phyloP scores from a whole-genome alignment of 1,140 invertebrate genomes.

The Delia radicum region DNA sequence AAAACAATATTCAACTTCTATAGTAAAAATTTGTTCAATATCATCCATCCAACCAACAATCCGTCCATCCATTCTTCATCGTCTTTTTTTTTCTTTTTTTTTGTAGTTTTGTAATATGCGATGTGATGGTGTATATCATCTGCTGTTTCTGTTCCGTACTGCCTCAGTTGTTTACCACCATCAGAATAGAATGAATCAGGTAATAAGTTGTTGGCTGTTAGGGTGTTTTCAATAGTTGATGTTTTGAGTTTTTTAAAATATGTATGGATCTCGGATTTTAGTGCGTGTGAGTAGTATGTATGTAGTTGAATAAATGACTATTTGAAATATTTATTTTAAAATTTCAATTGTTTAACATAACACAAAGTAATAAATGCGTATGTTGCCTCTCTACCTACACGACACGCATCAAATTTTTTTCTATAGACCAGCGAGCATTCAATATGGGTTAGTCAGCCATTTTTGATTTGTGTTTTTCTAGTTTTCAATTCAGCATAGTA shows the following conservation, averaged over 20 bases:
- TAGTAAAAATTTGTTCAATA: background rate
- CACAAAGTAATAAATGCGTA: background rate
- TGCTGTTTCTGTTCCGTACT: background rate
- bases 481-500: slow-evolving; percentile 1
- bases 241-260: too few relatives aligned
- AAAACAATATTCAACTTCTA: background rate
- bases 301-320: background rate
- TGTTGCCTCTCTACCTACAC: background rate
- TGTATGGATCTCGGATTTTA: too few relatives aligned
- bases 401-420: background rate
- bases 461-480: slow-evolving; percentile 10
- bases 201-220: background rate
- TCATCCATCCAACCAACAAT: background rate
- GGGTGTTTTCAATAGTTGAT: background rate
- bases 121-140: background rate
- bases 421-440: background rate
- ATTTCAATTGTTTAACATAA: background rate
- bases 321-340: background rate
- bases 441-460: slow-evolving; percentile 22
- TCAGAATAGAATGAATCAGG: too few relatives aligned
- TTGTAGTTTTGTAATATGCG: background rate
- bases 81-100: background rate
- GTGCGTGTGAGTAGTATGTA: background rate
- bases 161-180: too few relatives aligned
- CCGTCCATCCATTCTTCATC: background rate